phyloP scores from a whole-genome alignment of 2,888 invertebrate species.

The Tiliacea aurago region DNA sequence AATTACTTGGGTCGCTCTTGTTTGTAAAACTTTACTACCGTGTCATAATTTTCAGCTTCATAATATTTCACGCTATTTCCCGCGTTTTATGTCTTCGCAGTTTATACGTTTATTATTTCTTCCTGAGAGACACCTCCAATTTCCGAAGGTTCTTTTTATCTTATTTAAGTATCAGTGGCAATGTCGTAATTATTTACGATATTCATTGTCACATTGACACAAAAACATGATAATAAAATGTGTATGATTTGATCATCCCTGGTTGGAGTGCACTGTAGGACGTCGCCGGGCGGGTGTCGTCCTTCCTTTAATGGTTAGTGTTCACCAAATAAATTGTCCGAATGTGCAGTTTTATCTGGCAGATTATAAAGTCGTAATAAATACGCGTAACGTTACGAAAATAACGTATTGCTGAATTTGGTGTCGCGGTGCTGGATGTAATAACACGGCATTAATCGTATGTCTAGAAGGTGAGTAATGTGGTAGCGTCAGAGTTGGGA shows the following conservation, averaged over 20 bases:
- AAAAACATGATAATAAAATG: constrained; percentile 73
- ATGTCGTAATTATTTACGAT: constrained; percentile 61
- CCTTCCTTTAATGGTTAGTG: constrained; percentile 58
- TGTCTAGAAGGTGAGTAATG: constrained; percentile 74
- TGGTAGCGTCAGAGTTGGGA: constrained; percentile 75
- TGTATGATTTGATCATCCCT: constrained; percentile 66
- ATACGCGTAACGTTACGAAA: constrained; percentile 59
- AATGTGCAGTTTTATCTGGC: constrained; percentile 69
- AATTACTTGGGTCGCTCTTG: constrained; percentile 28
- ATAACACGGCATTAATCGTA: constrained; percentile 62
- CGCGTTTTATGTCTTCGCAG: constrained; percentile 51
- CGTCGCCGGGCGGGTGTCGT: constrained; percentile 23
- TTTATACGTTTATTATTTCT: constrained; percentile 51
- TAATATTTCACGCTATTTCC: constrained; percentile 60
- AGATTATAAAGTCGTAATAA: constrained; percentile 72
- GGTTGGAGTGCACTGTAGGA: constrained; percentile 46
- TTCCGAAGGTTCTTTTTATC: constrained; percentile 49
- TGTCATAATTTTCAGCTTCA: constrained; percentile 62
- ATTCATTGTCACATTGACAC: constrained; percentile 67
- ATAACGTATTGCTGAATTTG: constrained; percentile 57
- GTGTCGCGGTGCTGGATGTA: constrained; percentile 43
- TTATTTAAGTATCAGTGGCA: constrained; percentile 41
- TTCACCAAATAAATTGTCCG: constrained; percentile 71
- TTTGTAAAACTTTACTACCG: constrained; percentile 55
- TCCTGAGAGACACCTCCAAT: constrained; percentile 33